Conservation (phyloP, 1,140 invertebrate genomes). For the Nasonia giraulti region DNA sequence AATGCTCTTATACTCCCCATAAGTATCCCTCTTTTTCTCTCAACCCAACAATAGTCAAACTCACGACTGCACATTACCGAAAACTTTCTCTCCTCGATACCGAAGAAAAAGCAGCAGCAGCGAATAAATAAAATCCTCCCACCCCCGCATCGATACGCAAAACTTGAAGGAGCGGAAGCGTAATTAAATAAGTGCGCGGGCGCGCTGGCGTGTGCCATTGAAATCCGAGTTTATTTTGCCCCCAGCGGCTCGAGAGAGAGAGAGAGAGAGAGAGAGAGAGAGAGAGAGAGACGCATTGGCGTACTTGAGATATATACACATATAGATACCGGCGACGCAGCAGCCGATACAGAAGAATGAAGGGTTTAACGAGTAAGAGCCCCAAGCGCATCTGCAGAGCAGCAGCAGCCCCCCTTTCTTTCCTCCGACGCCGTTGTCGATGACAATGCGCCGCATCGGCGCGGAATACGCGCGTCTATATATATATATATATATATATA, state of each 20-base stretch:
- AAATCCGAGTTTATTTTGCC: constrained; percentile 13
- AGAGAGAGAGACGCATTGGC: too few species aligned
- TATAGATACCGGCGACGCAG: too few species aligned
- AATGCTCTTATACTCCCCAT: too few species aligned
- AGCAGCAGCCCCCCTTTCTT: neutral
- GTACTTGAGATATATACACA: neutral
- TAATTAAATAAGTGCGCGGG: constrained; percentile 43
- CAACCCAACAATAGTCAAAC: neutral
- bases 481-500: constrained; percentile 6
- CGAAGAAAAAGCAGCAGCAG: neutral
- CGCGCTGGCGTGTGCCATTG: constrained; percentile 25
- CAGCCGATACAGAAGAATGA: constrained; percentile 35
- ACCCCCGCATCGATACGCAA: neutral
- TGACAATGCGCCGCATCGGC: neutral
- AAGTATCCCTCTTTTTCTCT: too few species aligned
- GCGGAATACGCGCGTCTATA: neutral
- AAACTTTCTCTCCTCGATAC: neutral
- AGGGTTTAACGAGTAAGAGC: constrained; percentile 47
- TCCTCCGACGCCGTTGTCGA: neutral
- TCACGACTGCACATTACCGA: neutral
- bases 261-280: too few species aligned
- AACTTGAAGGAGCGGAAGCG: constrained; percentile 21
- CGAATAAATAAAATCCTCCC: constrained; percentile 24
- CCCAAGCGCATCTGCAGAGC: constrained; percentile 29
- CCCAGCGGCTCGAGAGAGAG: neutral